Base-by-base conservation (phyloP, 2,797 vertebrate species). In the Paedocypris micromegethes region DNA sequence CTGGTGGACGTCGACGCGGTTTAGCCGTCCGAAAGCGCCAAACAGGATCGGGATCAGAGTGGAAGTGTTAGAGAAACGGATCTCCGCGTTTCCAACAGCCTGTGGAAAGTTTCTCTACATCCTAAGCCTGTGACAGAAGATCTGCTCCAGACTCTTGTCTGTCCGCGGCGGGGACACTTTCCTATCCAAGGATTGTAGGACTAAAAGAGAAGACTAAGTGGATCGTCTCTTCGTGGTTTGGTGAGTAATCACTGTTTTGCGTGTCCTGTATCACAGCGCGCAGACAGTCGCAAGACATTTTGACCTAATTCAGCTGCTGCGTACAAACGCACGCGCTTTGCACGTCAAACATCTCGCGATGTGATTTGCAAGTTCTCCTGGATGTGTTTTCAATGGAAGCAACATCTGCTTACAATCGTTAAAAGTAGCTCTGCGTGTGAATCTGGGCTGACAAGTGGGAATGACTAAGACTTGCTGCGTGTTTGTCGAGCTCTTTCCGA, bases 31-130 rank as follows among this genome's bases (percentile, higher is more conserved):
- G 40, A 48, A 75, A 61, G n/a, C 46, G 9, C 58, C 63, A 66
- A 62, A 44, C 46, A 8, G 40, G 8, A 53, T 7, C 9, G 54
- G 70, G 56, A 72, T 49, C 40, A 63, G 64, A 69, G 70, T 58
- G 39, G 59, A 62, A 70, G 66, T 59, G 55, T 41, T 50, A 45
- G 61, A 23, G 46, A 63, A 54, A 58, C 56, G 51, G 44, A 9
- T 72, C 72, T 56, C 61, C 50, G 8, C 50, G 44, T 69, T 58
- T 61, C 56, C 51, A 53, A 40, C 45, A 38, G 39, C 48, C 59
- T 38, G 55, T 57, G 54, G 58, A 70, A 78, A 78, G 74, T 81
- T 79, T 77, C 54, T 63, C 48, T 70, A 45, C 45, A 37, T 41
- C 9, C 38, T 48, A 57, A 72, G 67, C 37, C 58, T 44, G 64